Conservation (phyloP, 2,113 vertebrate species). For the Aramus guarauna region DNA sequence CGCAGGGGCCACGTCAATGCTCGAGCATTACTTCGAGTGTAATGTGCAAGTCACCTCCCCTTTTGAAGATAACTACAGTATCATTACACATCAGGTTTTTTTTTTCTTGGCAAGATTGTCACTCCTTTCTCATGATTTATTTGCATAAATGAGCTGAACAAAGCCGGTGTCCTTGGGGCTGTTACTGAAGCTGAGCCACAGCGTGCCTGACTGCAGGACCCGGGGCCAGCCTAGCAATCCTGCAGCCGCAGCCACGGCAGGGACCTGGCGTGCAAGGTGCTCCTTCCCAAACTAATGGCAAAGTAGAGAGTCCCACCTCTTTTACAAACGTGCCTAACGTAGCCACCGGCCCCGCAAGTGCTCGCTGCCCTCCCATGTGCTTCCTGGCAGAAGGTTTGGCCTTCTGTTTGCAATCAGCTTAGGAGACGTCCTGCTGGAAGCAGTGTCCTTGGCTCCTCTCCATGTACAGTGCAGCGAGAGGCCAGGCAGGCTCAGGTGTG, state of each 20-base stretch:
- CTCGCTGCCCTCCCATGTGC: background rate
- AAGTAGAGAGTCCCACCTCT: background rate
- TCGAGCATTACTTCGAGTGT: background rate
- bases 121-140: background rate
- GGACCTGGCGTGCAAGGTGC: background rate
- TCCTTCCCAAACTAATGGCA: background rate
- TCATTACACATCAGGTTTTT: background rate
- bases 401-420: background rate
- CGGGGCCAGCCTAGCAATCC: background rate
- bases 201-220: accelerated
- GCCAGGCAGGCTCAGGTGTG: background rate
- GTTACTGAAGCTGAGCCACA: background rate
- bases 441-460: background rate
- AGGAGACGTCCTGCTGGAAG: background rate
- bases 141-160: background rate
- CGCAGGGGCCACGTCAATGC: background rate
- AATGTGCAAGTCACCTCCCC: background rate
- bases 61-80: background rate
- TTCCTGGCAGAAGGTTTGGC: background rate
- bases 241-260: accelerated
- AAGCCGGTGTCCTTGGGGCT: background rate
- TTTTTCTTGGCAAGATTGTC: background rate
- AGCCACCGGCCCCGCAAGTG: accelerated
- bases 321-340: accelerated
- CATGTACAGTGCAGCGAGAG: background rate